Percentiles rank a stretch among this genome's conserved stretches.
These are phyloP conservation scores for Labeo rohita DNA, from an alignment of 2,113 vertebrate genomes.

Conservation along the genomic window DNA sequence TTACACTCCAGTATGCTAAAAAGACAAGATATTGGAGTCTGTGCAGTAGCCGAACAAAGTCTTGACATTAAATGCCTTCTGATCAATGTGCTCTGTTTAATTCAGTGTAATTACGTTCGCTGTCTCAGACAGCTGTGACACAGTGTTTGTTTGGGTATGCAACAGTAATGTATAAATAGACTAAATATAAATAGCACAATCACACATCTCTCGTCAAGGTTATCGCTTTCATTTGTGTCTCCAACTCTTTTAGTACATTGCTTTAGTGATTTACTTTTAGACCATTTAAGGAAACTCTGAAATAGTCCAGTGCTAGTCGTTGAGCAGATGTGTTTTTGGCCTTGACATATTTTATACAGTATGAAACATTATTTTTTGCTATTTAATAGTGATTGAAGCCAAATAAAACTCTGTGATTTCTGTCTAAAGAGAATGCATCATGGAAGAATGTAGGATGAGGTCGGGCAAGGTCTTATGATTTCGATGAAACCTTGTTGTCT, in stretches of 20 bases:
- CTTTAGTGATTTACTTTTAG: not conserved
- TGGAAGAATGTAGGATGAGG: not conserved
- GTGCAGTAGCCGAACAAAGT: not conserved
- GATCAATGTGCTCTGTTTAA: slow-evolving; percentile 16
- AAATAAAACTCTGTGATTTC: not conserved
- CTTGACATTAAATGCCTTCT: not conserved
- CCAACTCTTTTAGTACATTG: not conserved
- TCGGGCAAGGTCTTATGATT: not conserved
- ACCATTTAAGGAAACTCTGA: not conserved
- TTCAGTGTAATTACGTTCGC: not conserved
- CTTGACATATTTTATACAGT: not conserved
- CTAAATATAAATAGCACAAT: slow-evolving; percentile 1
- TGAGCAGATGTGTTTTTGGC: not conserved
- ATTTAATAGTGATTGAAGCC: not conserved
- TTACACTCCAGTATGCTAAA: slow-evolving; percentile 14
- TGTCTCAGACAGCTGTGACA: slow-evolving; percentile 14
- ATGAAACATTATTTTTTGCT: not conserved
- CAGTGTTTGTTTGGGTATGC: not conserved
- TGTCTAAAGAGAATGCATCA: not conserved
- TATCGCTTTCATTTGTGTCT: not conserved
- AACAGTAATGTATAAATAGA: not conserved
- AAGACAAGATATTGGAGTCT: not conserved
- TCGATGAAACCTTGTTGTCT: not conserved
- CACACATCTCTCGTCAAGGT: not conserved
- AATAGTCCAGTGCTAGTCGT: not conserved